Conservation (phyloP, 2,888 invertebrate species). For the Metellina segmentata region DNA sequence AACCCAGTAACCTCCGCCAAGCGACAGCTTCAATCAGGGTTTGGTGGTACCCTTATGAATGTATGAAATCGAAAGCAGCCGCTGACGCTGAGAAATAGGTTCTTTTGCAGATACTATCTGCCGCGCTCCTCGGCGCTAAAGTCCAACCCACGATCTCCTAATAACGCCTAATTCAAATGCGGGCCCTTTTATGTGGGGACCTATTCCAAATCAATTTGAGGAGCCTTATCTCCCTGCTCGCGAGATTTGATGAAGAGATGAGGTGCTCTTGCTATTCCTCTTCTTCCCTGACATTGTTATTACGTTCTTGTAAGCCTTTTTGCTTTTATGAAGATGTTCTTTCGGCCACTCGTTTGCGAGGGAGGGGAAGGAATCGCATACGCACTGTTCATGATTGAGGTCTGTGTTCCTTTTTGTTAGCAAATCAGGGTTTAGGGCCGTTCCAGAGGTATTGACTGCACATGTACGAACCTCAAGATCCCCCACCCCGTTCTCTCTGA, state of each 20-base stretch:
- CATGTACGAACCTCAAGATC: too few relatives aligned
- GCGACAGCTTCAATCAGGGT: slow-evolving; percentile 25
- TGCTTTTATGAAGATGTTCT: background rate
- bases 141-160: slow-evolving; percentile 58
- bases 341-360: background rate
- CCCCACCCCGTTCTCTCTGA: too few relatives aligned
- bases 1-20: background rate
- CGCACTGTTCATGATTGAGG: too few relatives aligned
- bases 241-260: too few relatives aligned
- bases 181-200: slow-evolving; percentile 25
- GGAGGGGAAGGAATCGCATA: background rate
- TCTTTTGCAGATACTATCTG: slow-evolving; percentile 60
- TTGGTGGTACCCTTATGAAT: background rate
- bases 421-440: too few relatives aligned
- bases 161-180: slow-evolving; percentile 57
- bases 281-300: background rate
- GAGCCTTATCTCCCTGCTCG: background rate
- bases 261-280: background rate
- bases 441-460: too few relatives aligned
- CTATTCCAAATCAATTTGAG: slow-evolving; percentile 60
- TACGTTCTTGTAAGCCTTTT: background rate
- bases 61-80: background rate
- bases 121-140: slow-evolving; percentile 49
- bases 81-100: slow-evolving; percentile 44
- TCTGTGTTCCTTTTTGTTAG: too few relatives aligned